These are phyloP conservation scores for Leptodactylus fuscus DNA, from an alignment of 2,113 vertebrate species.

Conservation along the genomic window DNA sequence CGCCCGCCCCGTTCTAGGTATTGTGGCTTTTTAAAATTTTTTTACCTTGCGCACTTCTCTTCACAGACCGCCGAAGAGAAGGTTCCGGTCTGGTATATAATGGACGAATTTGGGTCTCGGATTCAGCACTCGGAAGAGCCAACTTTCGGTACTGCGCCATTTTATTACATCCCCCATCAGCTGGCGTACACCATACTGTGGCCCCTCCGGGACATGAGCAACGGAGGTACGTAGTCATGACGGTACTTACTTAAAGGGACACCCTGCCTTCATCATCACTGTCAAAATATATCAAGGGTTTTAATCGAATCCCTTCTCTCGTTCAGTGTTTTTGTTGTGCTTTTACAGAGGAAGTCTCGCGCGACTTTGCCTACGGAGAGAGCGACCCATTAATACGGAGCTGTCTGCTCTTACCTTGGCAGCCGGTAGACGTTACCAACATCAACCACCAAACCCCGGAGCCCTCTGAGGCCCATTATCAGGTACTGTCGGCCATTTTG, in stretches of 20 bases:
- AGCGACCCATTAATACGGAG: slow-evolving; percentile 78
- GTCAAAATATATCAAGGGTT: not conserved
- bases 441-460: slow-evolving; percentile 77
- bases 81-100: slow-evolving; percentile 94
- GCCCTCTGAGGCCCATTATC: slow-evolving; percentile 82
- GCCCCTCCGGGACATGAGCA: slow-evolving; percentile 86
- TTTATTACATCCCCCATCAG: slow-evolving; percentile 82
- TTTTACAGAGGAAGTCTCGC: slow-evolving; percentile 88
- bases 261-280: too few species aligned
- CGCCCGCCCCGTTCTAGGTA: too few species aligned
- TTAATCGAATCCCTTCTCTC: not conserved
- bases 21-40: too few species aligned
- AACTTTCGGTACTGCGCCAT: slow-evolving; percentile 85
- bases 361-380: slow-evolving; percentile 90
- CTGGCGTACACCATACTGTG: slow-evolving; percentile 89
- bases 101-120: slow-evolving; percentile 95
- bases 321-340: not conserved
- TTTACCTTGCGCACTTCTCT: not conserved
- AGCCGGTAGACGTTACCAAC: slow-evolving; percentile 72
- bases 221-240: slow-evolving; percentile 76
- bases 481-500: slow-evolving; percentile 68
- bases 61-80: slow-evolving; percentile 82
- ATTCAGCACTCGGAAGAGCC: slow-evolving; percentile 88
- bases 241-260: not conserved
- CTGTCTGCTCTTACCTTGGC: slow-evolving; percentile 89